Evolutionary conservation across 1,140 invertebrate genomes (phyloP).

Genomic region (Atta colombica): DNA sequence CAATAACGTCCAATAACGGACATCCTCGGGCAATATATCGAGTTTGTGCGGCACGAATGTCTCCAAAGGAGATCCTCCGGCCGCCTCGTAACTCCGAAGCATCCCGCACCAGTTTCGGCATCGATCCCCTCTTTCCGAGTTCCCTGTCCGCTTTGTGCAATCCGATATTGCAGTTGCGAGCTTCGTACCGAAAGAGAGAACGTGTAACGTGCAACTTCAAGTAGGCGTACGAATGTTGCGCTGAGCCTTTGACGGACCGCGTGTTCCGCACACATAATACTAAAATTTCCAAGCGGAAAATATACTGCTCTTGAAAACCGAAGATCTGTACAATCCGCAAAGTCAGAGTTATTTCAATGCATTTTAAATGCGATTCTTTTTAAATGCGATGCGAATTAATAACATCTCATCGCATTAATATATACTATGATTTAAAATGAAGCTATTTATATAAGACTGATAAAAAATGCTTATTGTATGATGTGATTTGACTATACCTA

Average conservation of each 20-base stretch:
- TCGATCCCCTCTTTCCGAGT: constrained; percentile 60
- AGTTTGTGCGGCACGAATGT: constrained; percentile 72
- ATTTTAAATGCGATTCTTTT: background rate
- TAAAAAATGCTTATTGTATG: background rate
- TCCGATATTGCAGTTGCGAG: constrained; percentile 66
- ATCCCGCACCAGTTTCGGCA: constrained; percentile 63
- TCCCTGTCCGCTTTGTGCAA: constrained; percentile 67
- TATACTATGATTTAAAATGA: background rate
- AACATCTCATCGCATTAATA: background rate
- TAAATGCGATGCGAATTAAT: background rate
- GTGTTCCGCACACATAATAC: constrained; percentile 47
- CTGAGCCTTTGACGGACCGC: constrained; percentile 62
- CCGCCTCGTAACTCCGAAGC: constrained; percentile 66
- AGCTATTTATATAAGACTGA: background rate
- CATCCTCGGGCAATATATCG: constrained; percentile 74
- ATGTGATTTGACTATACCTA: too few species aligned
- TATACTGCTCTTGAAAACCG: constrained; percentile 49
- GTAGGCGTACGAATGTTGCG: constrained; percentile 50
- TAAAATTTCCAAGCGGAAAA: constrained; percentile 62
- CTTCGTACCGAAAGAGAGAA: constrained; percentile 62
- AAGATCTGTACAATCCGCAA: background rate
- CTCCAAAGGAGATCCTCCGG: constrained; percentile 66
- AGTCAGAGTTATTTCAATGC: constrained; percentile 18
- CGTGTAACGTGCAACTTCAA: constrained; percentile 41
- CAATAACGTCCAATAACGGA: constrained; percentile 81